Evolutionary conservation across 2,888 invertebrate species (phyloP).

Genomic region (Zygothrica quintamaculata): DNA sequence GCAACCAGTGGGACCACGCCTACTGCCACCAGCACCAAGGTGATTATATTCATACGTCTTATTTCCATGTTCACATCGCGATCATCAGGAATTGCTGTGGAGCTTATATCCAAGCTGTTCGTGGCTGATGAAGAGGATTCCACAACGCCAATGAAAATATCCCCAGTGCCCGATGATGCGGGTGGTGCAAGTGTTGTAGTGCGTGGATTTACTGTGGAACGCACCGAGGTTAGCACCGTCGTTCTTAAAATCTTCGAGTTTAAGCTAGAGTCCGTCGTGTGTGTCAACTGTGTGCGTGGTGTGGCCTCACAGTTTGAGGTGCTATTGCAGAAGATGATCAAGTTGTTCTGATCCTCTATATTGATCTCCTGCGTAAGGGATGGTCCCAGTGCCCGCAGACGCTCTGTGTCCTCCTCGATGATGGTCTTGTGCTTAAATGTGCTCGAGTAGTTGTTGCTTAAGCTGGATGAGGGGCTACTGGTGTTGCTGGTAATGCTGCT

Average conservation of each 20-base stretch:
- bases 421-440: slow-evolving; percentile 53
- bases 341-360: slow-evolving; percentile 81
- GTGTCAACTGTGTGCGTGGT: slow-evolving; percentile 48
- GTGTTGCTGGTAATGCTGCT: slow-evolving; percentile 15
- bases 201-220: slow-evolving; percentile 81
- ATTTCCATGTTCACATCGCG: slow-evolving; percentile 87
- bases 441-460: slow-evolving; percentile 14
- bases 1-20: slow-evolving; percentile 87
- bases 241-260: slow-evolving; percentile 86
- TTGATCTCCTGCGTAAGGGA: slow-evolving; percentile 76
- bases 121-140: slow-evolving; percentile 50
- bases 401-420: slow-evolving; percentile 75
- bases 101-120: slow-evolving; percentile 60
- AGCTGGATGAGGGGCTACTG: slow-evolving; percentile 18
- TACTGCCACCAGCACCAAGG: slow-evolving; percentile 87
- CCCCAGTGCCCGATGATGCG: slow-evolving; percentile 4
- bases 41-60: slow-evolving; percentile 87
- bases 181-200: slow-evolving; percentile 38
- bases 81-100: slow-evolving; percentile 73
- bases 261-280: slow-evolving; percentile 84
- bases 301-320: slow-evolving; percentile 80
- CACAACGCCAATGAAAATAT: slow-evolving; percentile 54
- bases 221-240: slow-evolving; percentile 85
- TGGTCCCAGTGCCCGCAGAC: slow-evolving; percentile 75
- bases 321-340: slow-evolving; percentile 83